Conservation (phyloP, 2,113 vertebrate genomes). For the Zeus faber region DNA sequence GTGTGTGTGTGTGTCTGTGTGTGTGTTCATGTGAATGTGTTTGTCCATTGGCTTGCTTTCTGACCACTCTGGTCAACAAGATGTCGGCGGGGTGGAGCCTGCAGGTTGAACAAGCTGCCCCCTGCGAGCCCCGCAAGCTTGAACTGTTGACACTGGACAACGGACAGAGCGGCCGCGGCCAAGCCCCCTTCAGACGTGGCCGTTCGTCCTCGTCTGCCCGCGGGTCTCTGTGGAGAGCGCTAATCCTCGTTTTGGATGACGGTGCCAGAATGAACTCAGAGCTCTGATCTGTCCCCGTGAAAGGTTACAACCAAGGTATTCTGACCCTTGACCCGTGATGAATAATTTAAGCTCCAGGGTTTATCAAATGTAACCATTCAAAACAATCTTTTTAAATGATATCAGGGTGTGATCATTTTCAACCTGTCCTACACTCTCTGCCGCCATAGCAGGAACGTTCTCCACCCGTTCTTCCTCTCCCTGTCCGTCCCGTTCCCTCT, state of each 20-base stretch:
- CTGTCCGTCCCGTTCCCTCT: too few relatives aligned
- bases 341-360: too few relatives aligned
- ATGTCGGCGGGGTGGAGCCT: conserved; percentile 23
- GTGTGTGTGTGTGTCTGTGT: conserved; percentile 14
- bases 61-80: conserved; percentile 32
- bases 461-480: too few relatives aligned
- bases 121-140: conserved; percentile 33
- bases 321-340: too few relatives aligned
- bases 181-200: conserved; percentile 16
- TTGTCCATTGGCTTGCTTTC: conserved; percentile 17
- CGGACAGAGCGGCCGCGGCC: conserved; percentile 49
- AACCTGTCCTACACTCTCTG: too few relatives aligned
- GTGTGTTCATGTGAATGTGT: conserved; percentile 39
- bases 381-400: too few relatives aligned
- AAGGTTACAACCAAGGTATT: too few relatives aligned
- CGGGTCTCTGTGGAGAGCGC: conserved; percentile 32
- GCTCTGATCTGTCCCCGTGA: too few relatives aligned
- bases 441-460: too few relatives aligned
- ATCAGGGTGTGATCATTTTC: too few relatives aligned
- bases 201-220: conserved; percentile 35
- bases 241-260: conserved; percentile 32
- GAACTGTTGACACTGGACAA: conserved; percentile 52
- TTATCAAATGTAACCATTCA: too few relatives aligned
- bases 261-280: background rate
- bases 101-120: conserved; percentile 51